Evolutionary conservation across 1,140 invertebrate genomes (phyloP).

Genomic region (Formica selysi): DNA sequence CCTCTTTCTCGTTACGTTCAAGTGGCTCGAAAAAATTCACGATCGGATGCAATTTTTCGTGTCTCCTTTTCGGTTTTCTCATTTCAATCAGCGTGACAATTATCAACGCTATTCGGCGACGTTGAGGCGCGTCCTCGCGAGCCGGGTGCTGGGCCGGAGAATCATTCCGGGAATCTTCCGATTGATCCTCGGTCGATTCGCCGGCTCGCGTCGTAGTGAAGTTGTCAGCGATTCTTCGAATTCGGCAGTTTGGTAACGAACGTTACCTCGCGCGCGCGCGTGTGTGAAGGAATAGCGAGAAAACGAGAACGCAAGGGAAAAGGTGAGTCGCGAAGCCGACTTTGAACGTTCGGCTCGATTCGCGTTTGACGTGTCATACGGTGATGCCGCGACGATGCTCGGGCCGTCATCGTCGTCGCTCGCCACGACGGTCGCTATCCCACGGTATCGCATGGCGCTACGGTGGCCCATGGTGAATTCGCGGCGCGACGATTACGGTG

Average conservation of each 20-base stretch:
- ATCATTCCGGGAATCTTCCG: neutral
- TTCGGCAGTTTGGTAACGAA: neutral
- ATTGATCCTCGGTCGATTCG: neutral
- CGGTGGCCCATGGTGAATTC: constrained; percentile 72
- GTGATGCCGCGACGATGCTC: constrained; percentile 72
- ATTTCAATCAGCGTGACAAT: neutral
- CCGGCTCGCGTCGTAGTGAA: neutral
- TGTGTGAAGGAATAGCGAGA: neutral
- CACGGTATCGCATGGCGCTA: constrained; percentile 67
- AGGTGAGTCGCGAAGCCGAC: constrained; percentile 49
- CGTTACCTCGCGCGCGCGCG: neutral
- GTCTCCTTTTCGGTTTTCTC: neutral
- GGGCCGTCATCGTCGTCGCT: constrained; percentile 47
- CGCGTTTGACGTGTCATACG: neutral
- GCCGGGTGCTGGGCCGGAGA: no score
- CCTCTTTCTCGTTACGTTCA: neutral
- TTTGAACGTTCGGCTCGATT: constrained; percentile 48
- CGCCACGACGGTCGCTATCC: constrained; percentile 58
- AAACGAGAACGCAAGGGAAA: neutral
- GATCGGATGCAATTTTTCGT: no score
- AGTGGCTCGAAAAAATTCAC: neutral
- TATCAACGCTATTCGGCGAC: no score
- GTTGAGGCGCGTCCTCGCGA: neutral
- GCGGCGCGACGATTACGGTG: constrained; percentile 47
- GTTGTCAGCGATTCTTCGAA: constrained; percentile 5